Evolutionary conservation across 2,797 vertebrate species (phyloP).

Genomic region (Hippopotamyrus pictus): DNA sequence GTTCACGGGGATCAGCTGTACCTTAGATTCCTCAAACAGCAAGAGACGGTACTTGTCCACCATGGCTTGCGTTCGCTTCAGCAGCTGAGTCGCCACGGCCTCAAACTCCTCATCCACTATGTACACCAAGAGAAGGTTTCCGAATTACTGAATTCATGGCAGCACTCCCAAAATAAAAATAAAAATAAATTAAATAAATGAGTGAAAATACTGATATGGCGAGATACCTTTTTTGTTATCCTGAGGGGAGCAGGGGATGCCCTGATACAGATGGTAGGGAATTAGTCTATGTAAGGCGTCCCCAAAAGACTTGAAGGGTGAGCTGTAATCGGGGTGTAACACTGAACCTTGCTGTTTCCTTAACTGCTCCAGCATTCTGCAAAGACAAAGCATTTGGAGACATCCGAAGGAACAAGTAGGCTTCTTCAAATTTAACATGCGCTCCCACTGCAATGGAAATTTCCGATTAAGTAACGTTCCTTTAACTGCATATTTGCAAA

Average conservation of each 20-base stretch:
- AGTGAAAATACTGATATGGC: background rate
- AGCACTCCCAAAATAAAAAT: background rate
- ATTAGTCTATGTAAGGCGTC: conserved; percentile 79
- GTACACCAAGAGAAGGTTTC: background rate
- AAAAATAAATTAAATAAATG: background rate
- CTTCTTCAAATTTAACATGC: background rate
- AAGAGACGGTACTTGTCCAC: conserved; percentile 88
- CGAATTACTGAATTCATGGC: background rate
- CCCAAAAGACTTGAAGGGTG: conserved; percentile 77
- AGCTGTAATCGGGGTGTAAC: conserved; percentile 84
- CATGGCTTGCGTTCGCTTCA: conserved; percentile 88
- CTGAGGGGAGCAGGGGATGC: conserved; percentile 69
- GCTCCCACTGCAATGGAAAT: background rate
- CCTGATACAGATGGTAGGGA: conserved; percentile 94
- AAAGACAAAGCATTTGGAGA: background rate
- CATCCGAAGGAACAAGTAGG: background rate
- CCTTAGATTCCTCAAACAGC: conserved; percentile 88
- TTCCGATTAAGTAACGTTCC: background rate
- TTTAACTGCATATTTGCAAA: background rate
- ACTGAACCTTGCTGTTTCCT: conserved; percentile 86
- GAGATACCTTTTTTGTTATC: conserved; percentile 77
- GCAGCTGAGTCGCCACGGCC: conserved; percentile 77
- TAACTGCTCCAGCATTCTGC: conserved; percentile 85
- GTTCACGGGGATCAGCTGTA: conserved; percentile 40
- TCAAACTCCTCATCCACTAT: conserved; percentile 91